Base-by-base conservation (phyloP, 1,140 invertebrate species). In the Scaptomyza montana region DNA sequence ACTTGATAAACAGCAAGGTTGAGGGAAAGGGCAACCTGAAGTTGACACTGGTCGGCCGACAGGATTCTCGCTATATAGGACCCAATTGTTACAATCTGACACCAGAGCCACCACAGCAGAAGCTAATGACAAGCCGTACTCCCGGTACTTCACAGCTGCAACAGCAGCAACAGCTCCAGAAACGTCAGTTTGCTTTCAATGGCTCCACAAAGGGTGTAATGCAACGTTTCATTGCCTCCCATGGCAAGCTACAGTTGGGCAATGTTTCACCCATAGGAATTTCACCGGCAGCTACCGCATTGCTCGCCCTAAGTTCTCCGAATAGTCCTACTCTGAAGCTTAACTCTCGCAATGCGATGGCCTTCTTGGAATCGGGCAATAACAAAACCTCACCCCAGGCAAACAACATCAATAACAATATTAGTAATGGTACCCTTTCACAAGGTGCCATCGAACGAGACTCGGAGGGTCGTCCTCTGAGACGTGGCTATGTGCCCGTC, bases 211-310 rank as follows among this genome's bases (percentile, higher is more conserved):
- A 95, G 80, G 95, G 95, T 1, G 93, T 96, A 39, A 96, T 96
- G 96, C 95, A 96, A 76, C 93, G 95, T 63, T 96, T 96, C 77
- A 94, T 96, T 53, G 95, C 95, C 7, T 95, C 94, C 5, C 94
- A 95, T 21, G 96, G 95, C 16, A 95, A 95, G 77, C 78, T 96
- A 63, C 91, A 91, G 51, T 80, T 92, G 28, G 71, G 65, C 46
- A 70, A 45, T 64, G 70, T 13, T n/a, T 36, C 76, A 74, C 39
- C 80, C 8, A 36, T 8, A 49, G 54, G 39, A 30, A 54, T 50
- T 4, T 43, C 13, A 5, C 61, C 1, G 25, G 50, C 45, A 49
- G 3, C 69, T 70, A 2, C 21, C 74, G 50, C 16, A 9, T n/a
- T 43, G 21, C 41, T 28, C 21, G 21, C 21, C 2, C 12, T 46